phyloP scores from a whole-genome alignment of 2,113 vertebrate species.

The Heteronetta atricapilla region DNA sequence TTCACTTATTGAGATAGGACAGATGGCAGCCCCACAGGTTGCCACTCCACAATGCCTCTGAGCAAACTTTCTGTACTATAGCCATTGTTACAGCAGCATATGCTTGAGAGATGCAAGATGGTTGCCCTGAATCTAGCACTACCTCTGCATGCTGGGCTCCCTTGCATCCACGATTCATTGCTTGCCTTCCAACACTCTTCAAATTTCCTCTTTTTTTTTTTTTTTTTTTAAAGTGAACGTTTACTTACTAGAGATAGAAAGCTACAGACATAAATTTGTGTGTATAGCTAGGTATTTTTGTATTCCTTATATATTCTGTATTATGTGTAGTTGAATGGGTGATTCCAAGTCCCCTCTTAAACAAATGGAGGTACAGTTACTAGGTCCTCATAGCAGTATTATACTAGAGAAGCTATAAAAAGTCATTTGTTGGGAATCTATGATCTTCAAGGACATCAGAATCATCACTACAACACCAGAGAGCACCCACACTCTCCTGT shows the following conservation, averaged over 20 bases:
- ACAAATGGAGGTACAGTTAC: neutral
- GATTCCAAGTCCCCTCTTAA: neutral
- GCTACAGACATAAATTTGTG: neutral
- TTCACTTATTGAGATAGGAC: conserved; percentile 26
- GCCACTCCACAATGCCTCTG: conserved; percentile 6
- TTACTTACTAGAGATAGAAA: neutral
- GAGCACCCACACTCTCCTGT: neutral
- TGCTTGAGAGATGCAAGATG: conserved; percentile 51
- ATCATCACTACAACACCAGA: neutral
- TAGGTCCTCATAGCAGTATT: neutral
- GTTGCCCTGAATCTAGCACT: neutral
- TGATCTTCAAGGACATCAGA: neutral
- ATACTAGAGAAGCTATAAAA: neutral
- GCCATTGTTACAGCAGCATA: conserved; percentile 53
- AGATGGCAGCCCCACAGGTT: conserved; percentile 65
- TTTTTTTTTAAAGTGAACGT: neutral
- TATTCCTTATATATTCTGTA: neutral
- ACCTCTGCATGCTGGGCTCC: neutral
- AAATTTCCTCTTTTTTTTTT: neutral
- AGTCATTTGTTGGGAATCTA: neutral
- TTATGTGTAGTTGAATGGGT: fast-evolving
- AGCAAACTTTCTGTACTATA: conserved; percentile 35
- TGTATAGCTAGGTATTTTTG: neutral
- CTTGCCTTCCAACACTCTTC: neutral
- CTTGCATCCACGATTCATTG: neutral